phyloP scores from a whole-genome alignment of 2,888 invertebrate genomes.

The Macrophya annulata region DNA sequence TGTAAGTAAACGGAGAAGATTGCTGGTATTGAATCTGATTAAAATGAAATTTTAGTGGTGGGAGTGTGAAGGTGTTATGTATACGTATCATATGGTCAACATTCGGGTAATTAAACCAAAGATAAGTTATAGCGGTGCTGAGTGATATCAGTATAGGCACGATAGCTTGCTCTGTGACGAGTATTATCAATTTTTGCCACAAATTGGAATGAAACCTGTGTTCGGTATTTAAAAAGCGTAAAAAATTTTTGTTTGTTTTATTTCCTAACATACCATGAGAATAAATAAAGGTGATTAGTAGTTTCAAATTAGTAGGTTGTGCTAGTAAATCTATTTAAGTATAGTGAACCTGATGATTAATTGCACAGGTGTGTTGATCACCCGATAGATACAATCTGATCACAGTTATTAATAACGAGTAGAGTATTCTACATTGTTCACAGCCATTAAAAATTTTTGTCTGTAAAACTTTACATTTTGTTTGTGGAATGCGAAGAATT shows the following conservation, averaged over 20 bases:
- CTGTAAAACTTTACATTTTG: not conserved
- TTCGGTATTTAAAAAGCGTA: conserved; percentile 15
- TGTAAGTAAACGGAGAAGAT: not conserved
- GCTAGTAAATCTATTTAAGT: not conserved
- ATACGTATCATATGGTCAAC: conserved; percentile 39
- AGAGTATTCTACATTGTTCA: not conserved
- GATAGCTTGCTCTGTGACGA: conserved; percentile 39
- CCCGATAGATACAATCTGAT: not conserved
- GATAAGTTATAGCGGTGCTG: conserved; percentile 57
- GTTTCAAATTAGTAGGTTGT: not conserved
- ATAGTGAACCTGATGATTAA: not conserved
- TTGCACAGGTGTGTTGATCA: not conserved
- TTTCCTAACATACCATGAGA: not conserved
- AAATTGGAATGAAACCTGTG: conserved; percentile 3
- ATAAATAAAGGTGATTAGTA: not conserved
- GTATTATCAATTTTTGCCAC: conserved; percentile 31
- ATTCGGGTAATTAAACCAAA: conserved; percentile 59
- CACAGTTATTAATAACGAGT: not conserved
- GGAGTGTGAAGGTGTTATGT: conserved; percentile 41
- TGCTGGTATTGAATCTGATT: not conserved
- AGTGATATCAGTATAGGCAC: conserved; percentile 33
- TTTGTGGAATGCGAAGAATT: not conserved
- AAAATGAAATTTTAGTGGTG: conserved; percentile 9
- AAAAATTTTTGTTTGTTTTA: not conserved
- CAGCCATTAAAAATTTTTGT: not conserved